These are phyloP conservation scores for Trypoxylon attenuatum DNA, from an alignment of 2,888 invertebrate genomes.

Conservation along the genomic window DNA sequence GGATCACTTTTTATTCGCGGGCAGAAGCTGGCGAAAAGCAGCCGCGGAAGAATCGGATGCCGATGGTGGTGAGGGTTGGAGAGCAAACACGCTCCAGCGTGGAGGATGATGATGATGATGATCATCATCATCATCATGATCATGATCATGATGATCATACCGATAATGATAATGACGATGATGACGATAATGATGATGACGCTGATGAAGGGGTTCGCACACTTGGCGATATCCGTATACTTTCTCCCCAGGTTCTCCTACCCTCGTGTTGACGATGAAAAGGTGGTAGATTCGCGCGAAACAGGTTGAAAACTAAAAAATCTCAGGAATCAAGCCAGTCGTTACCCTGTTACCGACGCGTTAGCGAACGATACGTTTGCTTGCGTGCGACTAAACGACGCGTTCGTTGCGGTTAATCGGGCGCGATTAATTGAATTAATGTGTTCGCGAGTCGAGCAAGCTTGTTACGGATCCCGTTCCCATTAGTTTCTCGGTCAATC, in stretches of 20 bases:
- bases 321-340: no score
- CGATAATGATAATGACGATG: constrained; percentile 49
- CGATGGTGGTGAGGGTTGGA: constrained; percentile 45
- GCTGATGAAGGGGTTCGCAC: constrained; percentile 61
- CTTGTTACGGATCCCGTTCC: no score
- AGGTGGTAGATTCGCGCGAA: no score
- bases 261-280: no score
- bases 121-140: constrained; percentile 51
- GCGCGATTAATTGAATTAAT: constrained; percentile 31
- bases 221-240: constrained; percentile 49
- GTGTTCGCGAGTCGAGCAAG: neutral
- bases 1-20: constrained; percentile 56
- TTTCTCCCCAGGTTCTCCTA: no score
- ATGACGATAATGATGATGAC: constrained; percentile 57
- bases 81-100: constrained; percentile 64
- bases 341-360: no score
- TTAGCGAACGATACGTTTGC: no score
- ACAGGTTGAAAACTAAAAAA: no score
- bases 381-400: no score
- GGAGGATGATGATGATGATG: constrained; percentile 57
- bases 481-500: constrained; percentile 10
- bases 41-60: no score
- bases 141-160: constrained; percentile 54
- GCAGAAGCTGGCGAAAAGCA: no score
- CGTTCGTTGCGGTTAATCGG: constrained; percentile 8